Evolutionary conservation across 2,113 vertebrate species (phyloP).

Genomic region (Epinephelus fuscoguttatus): DNA sequence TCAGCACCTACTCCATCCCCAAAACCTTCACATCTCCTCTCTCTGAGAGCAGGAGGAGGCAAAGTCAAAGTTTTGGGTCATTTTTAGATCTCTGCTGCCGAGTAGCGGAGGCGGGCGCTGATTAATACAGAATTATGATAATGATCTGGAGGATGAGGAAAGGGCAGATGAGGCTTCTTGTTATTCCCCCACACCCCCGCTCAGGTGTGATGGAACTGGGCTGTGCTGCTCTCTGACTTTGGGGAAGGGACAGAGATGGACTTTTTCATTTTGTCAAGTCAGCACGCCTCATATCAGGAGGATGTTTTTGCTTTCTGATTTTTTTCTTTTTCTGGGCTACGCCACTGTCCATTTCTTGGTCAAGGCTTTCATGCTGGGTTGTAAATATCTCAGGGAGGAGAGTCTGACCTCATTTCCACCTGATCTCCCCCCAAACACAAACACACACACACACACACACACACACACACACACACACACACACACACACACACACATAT

Average conservation of each 20-base stretch:
- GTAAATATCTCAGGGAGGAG: conserved; percentile 77
- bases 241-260: conserved; percentile 52
- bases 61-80: conserved; percentile 71
- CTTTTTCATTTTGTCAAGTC: conserved; percentile 68
- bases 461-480: conserved; percentile 12
- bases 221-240: conserved; percentile 67
- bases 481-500: conserved; percentile 7
- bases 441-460: conserved; percentile 5
- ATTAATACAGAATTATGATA: conserved; percentile 81
- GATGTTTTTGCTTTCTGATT: background rate
- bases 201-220: conserved; percentile 65
- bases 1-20: conserved; percentile 52
- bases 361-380: conserved; percentile 55
- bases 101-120: conserved; percentile 49
- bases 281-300: conserved; percentile 55
- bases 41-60: conserved; percentile 45
- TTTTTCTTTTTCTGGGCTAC: conserved; percentile 6
- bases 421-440: conserved; percentile 44
- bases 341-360: conserved; percentile 36
- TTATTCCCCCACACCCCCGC: conserved; percentile 40
- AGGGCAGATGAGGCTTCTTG: conserved; percentile 69
- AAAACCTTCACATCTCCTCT: conserved; percentile 43
- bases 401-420: conserved; percentile 73
- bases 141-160: conserved; percentile 65
- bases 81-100: conserved; percentile 68